Base-by-base conservation (phyloP, 2,113 vertebrate species). In the Orcinus orca region DNA sequence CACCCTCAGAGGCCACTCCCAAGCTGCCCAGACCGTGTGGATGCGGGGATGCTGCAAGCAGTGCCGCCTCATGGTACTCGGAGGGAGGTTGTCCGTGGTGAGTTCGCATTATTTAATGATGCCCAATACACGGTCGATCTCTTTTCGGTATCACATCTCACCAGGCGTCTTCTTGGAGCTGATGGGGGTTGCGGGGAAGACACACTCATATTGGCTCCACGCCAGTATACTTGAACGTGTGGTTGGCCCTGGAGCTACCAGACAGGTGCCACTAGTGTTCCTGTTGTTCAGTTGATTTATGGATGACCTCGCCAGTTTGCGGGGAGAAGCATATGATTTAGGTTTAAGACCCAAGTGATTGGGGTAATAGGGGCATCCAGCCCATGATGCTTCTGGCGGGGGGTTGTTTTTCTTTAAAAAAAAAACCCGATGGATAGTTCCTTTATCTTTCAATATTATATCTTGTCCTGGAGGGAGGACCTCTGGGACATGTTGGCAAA, bases 31-130 rank as follows among this genome's bases (percentile, higher is more conserved):
- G 36, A 8, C 41, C 7, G 11, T 3, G 5, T 31, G 44, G 96
- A 89, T 6, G 17, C 44, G 36, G 81, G 74, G 50, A 26, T 14
- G 55, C 86, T 47, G 21, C 3, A 2, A 62, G 41, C 84, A n/a
- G n/a, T 1, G 2, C 68, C n/a, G 8, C 71, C 50, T 41, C 85
- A 3, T 29, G 96, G 85, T 95, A 26, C 95, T 58, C 0, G 68
- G 96, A 95, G 82, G 92, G 88, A 97, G 95, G 83, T 89, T 83
- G 68, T 93, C 87, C 58, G 47, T 86, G 95, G 96, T 96, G 95
- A 97, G 94, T 95, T 95, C 0, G 21, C 82, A 80, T 88, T 86
- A 33, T 36, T 29, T 73, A 81, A 85, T 47, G 90, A 96, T 89
- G 92, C 82, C 94, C 95, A 86, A 50, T 83, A 89, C 73, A 89